Percentiles rank a stretch among this genome's conserved stretches.
Conservation (phyloP, 1,140 invertebrate genomes). For the Hycleus phaleratus region DNA sequence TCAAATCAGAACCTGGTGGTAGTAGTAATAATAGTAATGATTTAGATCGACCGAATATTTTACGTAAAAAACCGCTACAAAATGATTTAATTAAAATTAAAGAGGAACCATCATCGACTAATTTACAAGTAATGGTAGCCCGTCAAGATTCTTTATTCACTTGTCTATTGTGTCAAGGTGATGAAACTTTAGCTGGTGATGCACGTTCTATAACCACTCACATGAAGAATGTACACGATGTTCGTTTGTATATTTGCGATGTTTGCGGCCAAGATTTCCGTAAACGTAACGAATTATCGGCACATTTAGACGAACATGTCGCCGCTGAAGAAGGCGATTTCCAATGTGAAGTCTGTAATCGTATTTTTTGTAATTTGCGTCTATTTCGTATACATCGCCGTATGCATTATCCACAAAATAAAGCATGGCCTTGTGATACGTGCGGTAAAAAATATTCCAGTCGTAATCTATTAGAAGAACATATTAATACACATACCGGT, state of each 20-base stretch:
- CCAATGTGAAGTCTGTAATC: slow-evolving; percentile 57
- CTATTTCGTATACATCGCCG: slow-evolving; percentile 56
- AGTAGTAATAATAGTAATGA: not conserved
- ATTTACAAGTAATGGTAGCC: slow-evolving; percentile 19
- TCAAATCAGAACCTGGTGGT: slow-evolving; percentile 9
- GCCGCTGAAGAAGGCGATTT: slow-evolving; percentile 51
- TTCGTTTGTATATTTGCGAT: slow-evolving; percentile 62
- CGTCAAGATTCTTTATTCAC: slow-evolving; percentile 40
- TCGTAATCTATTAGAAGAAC: slow-evolving; percentile 58
- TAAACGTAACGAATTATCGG: slow-evolving; percentile 52
- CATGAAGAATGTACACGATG: slow-evolving; percentile 51
- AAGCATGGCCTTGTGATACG: slow-evolving; percentile 54
- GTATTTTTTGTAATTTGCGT: slow-evolving; percentile 54
- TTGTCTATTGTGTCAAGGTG: slow-evolving; percentile 52
- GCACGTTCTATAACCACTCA: slow-evolving; percentile 54
- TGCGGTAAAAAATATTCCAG: slow-evolving; percentile 62
- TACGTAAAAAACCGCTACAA: slow-evolving; percentile 1
- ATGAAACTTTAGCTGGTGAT: slow-evolving; percentile 43
- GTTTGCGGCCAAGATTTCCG: slow-evolving; percentile 58
- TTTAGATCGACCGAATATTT: slow-evolving; percentile 4
- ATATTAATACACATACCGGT: slow-evolving; percentile 63
- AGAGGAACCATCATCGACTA: not conserved
- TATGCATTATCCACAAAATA: slow-evolving; percentile 53
- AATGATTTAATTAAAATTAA: slow-evolving; percentile 2
- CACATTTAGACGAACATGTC: slow-evolving; percentile 59